A percentile compares a stretch with the other conserved stretches of the same genome.
Evolutionary conservation across 1,140 invertebrate genomes (phyloP).

Genomic region (Galleria mellonella): DNA sequence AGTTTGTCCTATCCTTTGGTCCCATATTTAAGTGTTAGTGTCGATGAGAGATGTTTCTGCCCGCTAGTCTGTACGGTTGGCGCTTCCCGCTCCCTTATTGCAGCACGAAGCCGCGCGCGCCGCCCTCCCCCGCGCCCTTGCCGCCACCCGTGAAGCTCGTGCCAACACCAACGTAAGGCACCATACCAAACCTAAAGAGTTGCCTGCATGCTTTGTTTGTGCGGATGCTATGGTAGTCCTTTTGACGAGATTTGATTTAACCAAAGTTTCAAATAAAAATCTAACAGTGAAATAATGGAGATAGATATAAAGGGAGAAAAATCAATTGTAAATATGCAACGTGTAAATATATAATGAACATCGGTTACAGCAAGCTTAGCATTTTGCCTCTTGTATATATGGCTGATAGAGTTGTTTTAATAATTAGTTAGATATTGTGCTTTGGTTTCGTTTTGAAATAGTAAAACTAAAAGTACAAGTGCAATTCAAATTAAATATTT

Average conservation of each 20-base stretch:
- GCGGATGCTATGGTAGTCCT: conserved; percentile 18
- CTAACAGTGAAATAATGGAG: too few relatives aligned
- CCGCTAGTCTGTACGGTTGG: conserved; percentile 93
- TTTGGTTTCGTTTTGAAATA: conserved; percentile 1
- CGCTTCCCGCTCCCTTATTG: conserved; percentile 94
- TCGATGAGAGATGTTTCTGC: conserved; percentile 73
- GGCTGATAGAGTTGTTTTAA: conserved; percentile 13
- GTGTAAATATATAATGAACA: conserved; percentile 40
- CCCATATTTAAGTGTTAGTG: conserved; percentile 47
- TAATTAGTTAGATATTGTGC: conserved; percentile 5
- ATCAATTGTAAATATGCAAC: conserved; percentile 8
- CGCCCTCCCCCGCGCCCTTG: conserved; percentile 84
- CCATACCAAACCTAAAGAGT: conserved; percentile 30
- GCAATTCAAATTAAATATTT: not conserved
- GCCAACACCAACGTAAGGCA: conserved; percentile 78
- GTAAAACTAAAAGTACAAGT: not conserved
- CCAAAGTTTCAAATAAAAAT: too few relatives aligned
- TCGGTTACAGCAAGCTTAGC: conserved; percentile 37
- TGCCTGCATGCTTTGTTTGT: conserved; percentile 67
- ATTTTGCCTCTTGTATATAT: conserved; percentile 48
- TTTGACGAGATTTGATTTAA: too few relatives aligned
- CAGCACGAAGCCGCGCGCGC: conserved; percentile 84
- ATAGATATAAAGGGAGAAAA: too few relatives aligned
- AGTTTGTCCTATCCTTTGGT: conserved; percentile 18
- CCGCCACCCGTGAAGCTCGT: conserved; percentile 83